These are phyloP conservation scores for Nycticebus coucang DNA, from an alignment of 2,113 vertebrate genomes.

Conservation along the genomic window DNA sequence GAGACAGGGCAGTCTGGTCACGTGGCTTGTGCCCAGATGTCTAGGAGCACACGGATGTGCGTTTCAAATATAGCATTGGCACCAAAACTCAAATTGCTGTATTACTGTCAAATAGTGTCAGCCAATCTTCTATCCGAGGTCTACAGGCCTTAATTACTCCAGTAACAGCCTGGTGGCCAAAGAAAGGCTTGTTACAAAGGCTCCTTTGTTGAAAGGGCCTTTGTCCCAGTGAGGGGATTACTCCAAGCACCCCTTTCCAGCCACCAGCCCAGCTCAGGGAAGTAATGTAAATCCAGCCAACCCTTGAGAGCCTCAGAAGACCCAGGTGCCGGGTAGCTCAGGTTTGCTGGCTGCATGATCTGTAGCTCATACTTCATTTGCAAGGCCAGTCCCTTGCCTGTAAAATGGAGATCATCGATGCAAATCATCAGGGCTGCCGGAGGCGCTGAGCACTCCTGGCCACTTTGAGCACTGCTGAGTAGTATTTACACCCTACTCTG, in stretches of 20 bases:
- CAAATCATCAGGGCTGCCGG: background rate
- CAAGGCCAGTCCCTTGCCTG: background rate
- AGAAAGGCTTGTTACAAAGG: slow-evolving; percentile 49
- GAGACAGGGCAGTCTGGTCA: background rate
- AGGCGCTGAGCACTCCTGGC: background rate
- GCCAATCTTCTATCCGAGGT: slow-evolving; percentile 31
- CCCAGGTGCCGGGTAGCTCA: background rate
- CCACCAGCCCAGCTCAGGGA: background rate
- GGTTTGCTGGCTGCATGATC: background rate
- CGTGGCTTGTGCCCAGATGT: background rate
- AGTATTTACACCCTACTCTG: too few species aligned
- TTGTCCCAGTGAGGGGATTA: slow-evolving; percentile 34
- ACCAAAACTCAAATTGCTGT: background rate
- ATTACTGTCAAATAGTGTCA: background rate
- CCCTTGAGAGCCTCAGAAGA: background rate
- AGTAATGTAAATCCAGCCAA: background rate
- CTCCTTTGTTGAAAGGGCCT: slow-evolving; percentile 51
- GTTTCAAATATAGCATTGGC: background rate
- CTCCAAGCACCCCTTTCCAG: slow-evolving; percentile 16
- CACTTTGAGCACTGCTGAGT: background rate
- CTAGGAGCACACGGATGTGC: background rate
- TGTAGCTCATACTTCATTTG: background rate
- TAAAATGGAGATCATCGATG: background rate
- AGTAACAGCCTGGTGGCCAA: slow-evolving; percentile 25
- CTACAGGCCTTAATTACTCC: slow-evolving; percentile 47